These are phyloP conservation scores for Tenebrio molitor DNA, from an alignment of 1,140 invertebrate genomes.

Conservation along the genomic window DNA sequence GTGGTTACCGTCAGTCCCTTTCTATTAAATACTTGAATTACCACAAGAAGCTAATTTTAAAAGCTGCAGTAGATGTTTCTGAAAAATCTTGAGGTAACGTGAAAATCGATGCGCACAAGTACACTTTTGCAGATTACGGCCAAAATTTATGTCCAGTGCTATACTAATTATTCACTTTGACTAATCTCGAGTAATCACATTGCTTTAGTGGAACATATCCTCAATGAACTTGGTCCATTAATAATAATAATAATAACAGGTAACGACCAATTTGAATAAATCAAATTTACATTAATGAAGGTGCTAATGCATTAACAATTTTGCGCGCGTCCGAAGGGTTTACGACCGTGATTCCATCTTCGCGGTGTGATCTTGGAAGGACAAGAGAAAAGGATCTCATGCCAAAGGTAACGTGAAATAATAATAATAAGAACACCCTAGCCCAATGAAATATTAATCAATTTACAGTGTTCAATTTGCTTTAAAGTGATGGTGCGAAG, in stretches of 20 bases:
- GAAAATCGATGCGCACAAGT: no score
- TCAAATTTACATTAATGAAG: slow-evolving; percentile 52
- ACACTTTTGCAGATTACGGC: no score
- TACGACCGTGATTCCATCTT: slow-evolving; percentile 19
- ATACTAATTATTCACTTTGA: slow-evolving; percentile 37
- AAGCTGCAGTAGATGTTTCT: neutral
- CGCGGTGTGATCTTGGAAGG: slow-evolving; percentile 13
- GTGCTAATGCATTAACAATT: slow-evolving; percentile 40
- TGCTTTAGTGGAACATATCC: slow-evolving; percentile 21
- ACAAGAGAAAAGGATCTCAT: slow-evolving; percentile 8
- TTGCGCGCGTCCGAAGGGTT: slow-evolving; percentile 31
- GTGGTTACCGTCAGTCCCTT: neutral
- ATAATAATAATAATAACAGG: slow-evolving; percentile 52
- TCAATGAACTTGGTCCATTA: slow-evolving; percentile 49
- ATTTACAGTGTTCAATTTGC: slow-evolving; percentile 24
- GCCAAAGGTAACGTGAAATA: slow-evolving; percentile 17
- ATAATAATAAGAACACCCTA: slow-evolving; percentile 32
- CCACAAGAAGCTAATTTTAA: neutral
- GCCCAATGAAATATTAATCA: slow-evolving; percentile 11
- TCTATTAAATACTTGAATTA: slow-evolving; percentile 6
- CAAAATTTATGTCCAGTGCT: slow-evolving; percentile 6
- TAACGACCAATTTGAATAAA: slow-evolving; percentile 52
- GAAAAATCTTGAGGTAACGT: no score
- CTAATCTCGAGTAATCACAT: slow-evolving; percentile 50
- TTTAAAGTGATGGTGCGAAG: slow-evolving; percentile 5